Conservation (phyloP, 2,888 invertebrate species). For the Rotaria socialis region DNA sequence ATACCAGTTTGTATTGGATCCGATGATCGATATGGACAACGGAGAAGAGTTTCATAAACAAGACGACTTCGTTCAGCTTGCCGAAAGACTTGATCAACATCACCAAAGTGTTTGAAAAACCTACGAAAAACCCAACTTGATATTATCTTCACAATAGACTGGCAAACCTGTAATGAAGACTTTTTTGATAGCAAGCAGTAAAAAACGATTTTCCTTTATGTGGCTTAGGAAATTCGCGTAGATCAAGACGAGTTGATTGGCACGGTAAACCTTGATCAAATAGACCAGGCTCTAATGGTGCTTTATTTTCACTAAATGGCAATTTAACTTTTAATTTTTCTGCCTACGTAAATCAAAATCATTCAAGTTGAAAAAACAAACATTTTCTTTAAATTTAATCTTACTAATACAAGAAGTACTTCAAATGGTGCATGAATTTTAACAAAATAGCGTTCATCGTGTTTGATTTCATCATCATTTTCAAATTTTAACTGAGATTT, state of each 20-base stretch:
- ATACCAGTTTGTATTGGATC: neutral
- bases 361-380: neutral
- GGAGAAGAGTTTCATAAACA: conserved; percentile 15
- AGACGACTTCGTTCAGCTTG: conserved; percentile 21
- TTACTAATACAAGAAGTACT: conserved; percentile 4
- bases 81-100: conserved; percentile 21
- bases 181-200: neutral
- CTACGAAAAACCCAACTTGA: neutral
- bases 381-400: neutral
- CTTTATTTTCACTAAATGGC: conserved; percentile 32
- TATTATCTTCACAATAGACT: neutral
- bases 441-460: conserved; percentile 34
- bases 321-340: conserved; percentile 23
- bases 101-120: conserved; percentile 1
- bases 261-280: conserved; percentile 33
- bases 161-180: neutral
- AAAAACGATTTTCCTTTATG: neutral
- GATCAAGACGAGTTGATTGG: neutral
- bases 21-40: conserved; percentile 24
- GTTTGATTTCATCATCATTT: neutral
- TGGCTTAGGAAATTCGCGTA: neutral
- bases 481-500: neutral
- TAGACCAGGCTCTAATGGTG: conserved; percentile 3
- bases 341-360: neutral
- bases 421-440: conserved; percentile 37